Evolutionary conservation across 2,888 invertebrate genomes (phyloP).

Genomic region (Orchesella flavescens): DNA sequence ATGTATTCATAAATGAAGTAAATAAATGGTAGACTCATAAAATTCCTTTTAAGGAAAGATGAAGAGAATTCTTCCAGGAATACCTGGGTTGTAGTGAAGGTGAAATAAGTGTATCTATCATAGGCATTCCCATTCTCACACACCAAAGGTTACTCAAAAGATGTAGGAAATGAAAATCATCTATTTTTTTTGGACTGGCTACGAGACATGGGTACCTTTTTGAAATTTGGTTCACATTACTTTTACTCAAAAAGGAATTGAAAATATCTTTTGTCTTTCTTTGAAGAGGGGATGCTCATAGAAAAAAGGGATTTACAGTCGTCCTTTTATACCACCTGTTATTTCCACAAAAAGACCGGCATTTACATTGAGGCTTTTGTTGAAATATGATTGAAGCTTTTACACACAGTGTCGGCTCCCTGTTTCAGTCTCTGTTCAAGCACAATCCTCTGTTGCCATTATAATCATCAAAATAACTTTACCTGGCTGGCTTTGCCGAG

Average conservation of each 20-base stretch:
- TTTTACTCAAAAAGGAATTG: conserved; percentile 22
- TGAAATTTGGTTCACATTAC: conserved; percentile 38
- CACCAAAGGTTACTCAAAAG: too few species aligned
- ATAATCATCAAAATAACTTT: background rate
- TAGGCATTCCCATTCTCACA: background rate
- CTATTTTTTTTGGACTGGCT: background rate
- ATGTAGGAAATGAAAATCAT: too few species aligned
- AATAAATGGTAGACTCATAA: conserved; percentile 50
- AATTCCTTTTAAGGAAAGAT: conserved; percentile 59
- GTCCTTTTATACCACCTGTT: conserved; percentile 55
- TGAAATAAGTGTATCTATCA: background rate
- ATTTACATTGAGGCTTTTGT: conserved; percentile 14
- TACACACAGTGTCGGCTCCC: background rate
- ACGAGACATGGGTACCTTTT: conserved; percentile 26
- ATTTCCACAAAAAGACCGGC: conserved; percentile 50
- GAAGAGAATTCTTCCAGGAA: conserved; percentile 55
- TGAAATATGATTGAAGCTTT: conserved; percentile 27
- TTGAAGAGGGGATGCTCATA: conserved; percentile 16
- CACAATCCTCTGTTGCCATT: background rate
- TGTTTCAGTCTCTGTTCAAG: conserved; percentile 7
- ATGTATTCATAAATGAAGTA: conserved; percentile 6
- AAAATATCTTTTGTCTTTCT: conserved; percentile 46
- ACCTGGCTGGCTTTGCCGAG: background rate
- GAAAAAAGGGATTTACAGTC: conserved; percentile 46
- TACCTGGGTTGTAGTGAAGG: background rate